phyloP scores from a whole-genome alignment of 37 sponge, comb jelly and placozoan genomes.

The Cladorhizidae sp. region DNA sequence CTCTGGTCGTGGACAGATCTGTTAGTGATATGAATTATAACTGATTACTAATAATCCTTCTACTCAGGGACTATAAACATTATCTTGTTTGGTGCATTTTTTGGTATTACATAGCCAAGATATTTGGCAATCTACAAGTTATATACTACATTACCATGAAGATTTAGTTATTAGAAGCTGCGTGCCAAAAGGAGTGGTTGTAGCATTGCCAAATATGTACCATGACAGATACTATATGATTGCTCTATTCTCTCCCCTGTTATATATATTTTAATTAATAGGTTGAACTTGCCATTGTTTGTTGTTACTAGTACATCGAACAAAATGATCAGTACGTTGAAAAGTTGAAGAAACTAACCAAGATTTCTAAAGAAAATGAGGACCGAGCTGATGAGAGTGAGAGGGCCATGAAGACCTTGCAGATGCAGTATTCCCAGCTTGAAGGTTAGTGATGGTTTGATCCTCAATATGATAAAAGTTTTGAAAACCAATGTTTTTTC shows the following conservation, averaged over 20 bases:
- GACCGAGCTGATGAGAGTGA: slow-evolving; percentile 18
- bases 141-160: no score
- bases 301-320: not conserved
- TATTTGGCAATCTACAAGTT: no score
- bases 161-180: no score
- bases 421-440: not conserved
- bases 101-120: no score
- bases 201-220: no score
- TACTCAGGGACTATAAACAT: no score
- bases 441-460: not conserved
- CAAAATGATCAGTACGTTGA: not conserved
- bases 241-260: no score
- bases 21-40: not conserved
- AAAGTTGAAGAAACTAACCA: not conserved
- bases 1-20: not conserved
- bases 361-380: not conserved
- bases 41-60: not conserved
- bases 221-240: no score
- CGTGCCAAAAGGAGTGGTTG: no score
- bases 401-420: not conserved
- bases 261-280: no score
- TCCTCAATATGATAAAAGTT: not conserved
- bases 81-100: no score
- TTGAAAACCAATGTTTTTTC: not conserved
- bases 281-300: no score